Evolutionary conservation across 2,113 vertebrate genomes (phyloP).

Genomic region (Miniopterus natalensis): DNA sequence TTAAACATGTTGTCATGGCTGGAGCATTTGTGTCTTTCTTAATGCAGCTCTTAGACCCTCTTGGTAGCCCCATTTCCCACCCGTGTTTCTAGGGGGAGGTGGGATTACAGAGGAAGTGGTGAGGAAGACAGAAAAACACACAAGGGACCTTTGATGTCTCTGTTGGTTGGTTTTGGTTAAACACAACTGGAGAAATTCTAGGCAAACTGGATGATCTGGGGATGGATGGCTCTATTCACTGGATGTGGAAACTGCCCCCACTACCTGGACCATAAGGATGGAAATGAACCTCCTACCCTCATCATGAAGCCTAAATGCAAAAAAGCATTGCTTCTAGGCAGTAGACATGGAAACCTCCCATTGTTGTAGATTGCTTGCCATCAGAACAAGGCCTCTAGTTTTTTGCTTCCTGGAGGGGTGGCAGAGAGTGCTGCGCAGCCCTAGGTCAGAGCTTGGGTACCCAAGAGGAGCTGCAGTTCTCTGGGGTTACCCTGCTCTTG

Average conservation of each 20-base stretch:
- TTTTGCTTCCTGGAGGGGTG: background rate
- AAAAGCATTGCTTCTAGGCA: background rate
- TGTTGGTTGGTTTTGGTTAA: background rate
- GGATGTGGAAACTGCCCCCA: background rate
- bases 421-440: background rate
- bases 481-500: background rate
- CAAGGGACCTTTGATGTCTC: background rate
- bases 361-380: background rate
- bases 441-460: background rate
- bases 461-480: background rate
- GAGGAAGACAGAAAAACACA: background rate
- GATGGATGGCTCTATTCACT: background rate
- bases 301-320: background rate
- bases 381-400: background rate
- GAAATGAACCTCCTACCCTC: background rate
- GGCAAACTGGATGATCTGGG: background rate
- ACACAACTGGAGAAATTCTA: background rate
- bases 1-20: background rate
- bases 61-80: background rate
- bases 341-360: slow-evolving; percentile 44
- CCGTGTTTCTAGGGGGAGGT: background rate
- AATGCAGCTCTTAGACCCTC: background rate
- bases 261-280: background rate
- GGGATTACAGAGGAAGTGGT: background rate
- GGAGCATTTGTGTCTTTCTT: background rate